Percentiles rank a stretch among this genome's conserved stretches.
Conservation (phyloP, 1,140 invertebrate species). For the Euschistus heros region DNA sequence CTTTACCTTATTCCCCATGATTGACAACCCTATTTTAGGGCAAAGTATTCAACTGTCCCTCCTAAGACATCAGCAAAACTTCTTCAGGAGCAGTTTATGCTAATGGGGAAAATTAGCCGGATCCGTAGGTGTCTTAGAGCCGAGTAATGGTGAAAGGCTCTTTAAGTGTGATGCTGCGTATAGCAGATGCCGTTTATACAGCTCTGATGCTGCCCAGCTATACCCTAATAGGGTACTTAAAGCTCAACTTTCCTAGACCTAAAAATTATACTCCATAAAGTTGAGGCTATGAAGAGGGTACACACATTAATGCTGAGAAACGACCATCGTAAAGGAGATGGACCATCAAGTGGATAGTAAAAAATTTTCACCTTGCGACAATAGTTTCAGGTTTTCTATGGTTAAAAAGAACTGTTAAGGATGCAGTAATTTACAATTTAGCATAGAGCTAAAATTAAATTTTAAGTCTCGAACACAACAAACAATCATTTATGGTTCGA, state of each 20-base stretch:
- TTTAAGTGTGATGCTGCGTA: background rate
- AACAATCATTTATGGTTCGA: too few relatives aligned
- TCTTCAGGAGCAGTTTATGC: background rate
- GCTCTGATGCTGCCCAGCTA: background rate
- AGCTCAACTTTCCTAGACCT: background rate
- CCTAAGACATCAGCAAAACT: background rate
- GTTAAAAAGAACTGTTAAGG: too few relatives aligned
- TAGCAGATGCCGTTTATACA: conserved; percentile 6
- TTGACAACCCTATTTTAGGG: background rate
- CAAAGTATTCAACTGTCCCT: background rate
- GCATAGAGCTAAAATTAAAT: too few relatives aligned
- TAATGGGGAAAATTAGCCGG: conserved; percentile 6
- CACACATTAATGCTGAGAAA: too few relatives aligned
- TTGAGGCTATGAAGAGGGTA: background rate
- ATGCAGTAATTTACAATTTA: too few relatives aligned
- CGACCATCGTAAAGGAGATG: background rate
- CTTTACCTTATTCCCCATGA: background rate
- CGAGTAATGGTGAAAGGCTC: conserved; percentile 12
- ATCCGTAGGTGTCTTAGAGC: background rate
- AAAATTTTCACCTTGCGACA: too few relatives aligned
- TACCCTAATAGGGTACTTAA: conserved; percentile 7
- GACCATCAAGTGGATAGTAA: background rate
- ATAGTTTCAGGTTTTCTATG: too few relatives aligned
- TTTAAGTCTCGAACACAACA: too few relatives aligned
- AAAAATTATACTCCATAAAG: conserved; percentile 11